phyloP scores from a whole-genome alignment of 2,888 invertebrate species.

The Agrotis puta region DNA sequence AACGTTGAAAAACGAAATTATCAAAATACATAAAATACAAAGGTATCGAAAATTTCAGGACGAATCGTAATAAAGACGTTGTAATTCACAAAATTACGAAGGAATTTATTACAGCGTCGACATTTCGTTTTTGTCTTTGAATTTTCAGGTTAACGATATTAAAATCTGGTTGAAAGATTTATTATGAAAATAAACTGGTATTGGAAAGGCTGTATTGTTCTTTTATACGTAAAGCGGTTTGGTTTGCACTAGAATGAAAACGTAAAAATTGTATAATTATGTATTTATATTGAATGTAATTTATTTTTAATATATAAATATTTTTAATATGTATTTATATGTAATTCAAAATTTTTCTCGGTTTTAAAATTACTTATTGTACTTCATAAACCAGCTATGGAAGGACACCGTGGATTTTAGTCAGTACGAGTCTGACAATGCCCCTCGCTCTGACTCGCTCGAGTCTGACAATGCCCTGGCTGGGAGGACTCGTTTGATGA shows the following conservation, averaged over 20 bases:
- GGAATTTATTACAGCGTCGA: slow-evolving; percentile 30
- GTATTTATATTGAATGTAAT: too few relatives aligned
- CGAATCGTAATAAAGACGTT: slow-evolving; percentile 40
- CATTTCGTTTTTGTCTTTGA: slow-evolving; percentile 33
- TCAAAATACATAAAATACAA: not conserved
- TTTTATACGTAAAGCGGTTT: not conserved
- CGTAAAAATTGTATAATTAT: not conserved
- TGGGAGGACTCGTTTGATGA: too few relatives aligned
- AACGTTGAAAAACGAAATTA: slow-evolving; percentile 22
- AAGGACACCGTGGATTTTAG: too few relatives aligned
- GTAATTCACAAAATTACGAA: slow-evolving; percentile 41
- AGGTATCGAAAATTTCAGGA: slow-evolving; percentile 44
- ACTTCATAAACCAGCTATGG: too few relatives aligned
- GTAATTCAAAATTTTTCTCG: too few relatives aligned
- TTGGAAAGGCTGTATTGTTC: not conserved
- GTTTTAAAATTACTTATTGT: too few relatives aligned
- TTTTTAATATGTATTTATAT: too few relatives aligned
- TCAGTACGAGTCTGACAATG: too few relatives aligned
- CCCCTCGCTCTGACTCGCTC: too few relatives aligned
- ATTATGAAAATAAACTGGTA: slow-evolving; percentile 22
- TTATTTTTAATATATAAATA: too few relatives aligned
- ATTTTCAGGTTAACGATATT: slow-evolving; percentile 39
- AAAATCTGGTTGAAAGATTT: slow-evolving; percentile 18
- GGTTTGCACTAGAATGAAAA: not conserved
- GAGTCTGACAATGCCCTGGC: too few relatives aligned